Evolutionary conservation across 2,888 invertebrate genomes (phyloP).

Genomic region (Aspidiotus destructor): DNA sequence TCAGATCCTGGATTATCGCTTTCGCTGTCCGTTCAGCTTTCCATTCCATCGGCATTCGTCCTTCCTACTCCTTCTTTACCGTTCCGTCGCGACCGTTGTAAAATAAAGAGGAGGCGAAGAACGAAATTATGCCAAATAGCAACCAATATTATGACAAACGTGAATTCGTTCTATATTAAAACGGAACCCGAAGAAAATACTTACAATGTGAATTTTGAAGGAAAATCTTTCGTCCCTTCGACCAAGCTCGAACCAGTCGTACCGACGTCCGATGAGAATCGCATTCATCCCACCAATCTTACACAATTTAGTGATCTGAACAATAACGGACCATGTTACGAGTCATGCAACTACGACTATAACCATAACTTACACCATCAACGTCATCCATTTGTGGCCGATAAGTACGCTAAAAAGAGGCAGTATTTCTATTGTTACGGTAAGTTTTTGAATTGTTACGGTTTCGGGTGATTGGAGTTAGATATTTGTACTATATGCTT

Average conservation of each 20-base stretch:
- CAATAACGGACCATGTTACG: constrained; percentile 15
- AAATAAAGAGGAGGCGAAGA: neutral
- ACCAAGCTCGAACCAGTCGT: constrained; percentile 7
- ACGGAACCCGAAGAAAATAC: constrained; percentile 12
- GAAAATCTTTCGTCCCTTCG: neutral
- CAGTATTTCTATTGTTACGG: neutral
- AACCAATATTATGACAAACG: constrained; percentile 13
- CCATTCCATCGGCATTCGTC: neutral
- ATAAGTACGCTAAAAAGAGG: neutral
- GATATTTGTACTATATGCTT: too few relatives aligned
- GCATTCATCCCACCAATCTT: neutral
- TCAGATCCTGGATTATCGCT: neutral
- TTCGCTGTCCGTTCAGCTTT: neutral
- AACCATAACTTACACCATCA: neutral
- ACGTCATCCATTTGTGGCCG: neutral
- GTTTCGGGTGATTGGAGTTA: too few relatives aligned
- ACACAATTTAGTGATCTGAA: constrained; percentile 2
- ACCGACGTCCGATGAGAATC: neutral
- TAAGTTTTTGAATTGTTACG: neutral
- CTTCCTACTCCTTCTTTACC: neutral
- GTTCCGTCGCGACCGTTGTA: neutral
- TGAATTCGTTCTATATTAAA: constrained; percentile 9
- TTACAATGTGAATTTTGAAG: constrained; percentile 8
- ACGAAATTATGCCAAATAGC: constrained; percentile 1
- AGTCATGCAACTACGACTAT: neutral